A percentile compares a stretch with the other conserved stretches of the same genome.
These are phyloP conservation scores for Cephalopachus bancanus DNA, from an alignment of 2,797 vertebrate species.

Conservation along the genomic window DNA sequence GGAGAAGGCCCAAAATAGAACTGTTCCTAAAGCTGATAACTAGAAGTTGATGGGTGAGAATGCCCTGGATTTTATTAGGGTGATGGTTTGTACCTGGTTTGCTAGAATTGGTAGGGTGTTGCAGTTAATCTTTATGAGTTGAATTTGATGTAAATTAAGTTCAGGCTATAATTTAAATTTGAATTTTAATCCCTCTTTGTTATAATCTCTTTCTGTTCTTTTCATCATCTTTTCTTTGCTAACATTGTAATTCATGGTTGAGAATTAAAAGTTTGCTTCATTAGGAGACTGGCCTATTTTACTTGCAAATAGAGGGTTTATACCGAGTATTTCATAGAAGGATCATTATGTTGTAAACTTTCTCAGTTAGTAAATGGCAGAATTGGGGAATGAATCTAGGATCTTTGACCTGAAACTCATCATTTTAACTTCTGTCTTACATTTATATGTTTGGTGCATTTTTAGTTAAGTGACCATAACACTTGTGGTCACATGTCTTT, in stretches of 20 bases:
- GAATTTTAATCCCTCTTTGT: slow-evolving; percentile 46
- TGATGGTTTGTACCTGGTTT: slow-evolving; percentile 20
- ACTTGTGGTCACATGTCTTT: not conserved
- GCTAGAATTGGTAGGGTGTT: not conserved
- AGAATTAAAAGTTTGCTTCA: slow-evolving; percentile 59
- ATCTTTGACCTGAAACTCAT: slow-evolving; percentile 19
- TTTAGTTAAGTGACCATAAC: slow-evolving; percentile 51
- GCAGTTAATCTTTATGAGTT: slow-evolving; percentile 36
- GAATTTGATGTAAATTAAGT: slow-evolving; percentile 67
- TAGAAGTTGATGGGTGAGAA: slow-evolving; percentile 26
- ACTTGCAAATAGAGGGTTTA: slow-evolving; percentile 46
- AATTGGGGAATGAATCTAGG: slow-evolving; percentile 10
- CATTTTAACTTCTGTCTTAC: not conserved
- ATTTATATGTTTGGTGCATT: not conserved
- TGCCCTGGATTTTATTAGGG: not conserved
- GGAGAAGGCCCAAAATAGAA: not conserved
- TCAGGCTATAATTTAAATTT: slow-evolving; percentile 61
- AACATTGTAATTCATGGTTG: slow-evolving; percentile 57
- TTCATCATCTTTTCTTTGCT: slow-evolving; percentile 46
- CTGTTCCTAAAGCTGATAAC: not conserved
- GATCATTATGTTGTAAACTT: slow-evolving; percentile 47
- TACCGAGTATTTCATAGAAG: slow-evolving; percentile 41
- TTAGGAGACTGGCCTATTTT: slow-evolving; percentile 49
- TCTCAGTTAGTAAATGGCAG: slow-evolving; percentile 36
- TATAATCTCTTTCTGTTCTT: slow-evolving; percentile 3